Conservation (phyloP, 2,888 invertebrate genomes). For the Galerucella pusilla region DNA sequence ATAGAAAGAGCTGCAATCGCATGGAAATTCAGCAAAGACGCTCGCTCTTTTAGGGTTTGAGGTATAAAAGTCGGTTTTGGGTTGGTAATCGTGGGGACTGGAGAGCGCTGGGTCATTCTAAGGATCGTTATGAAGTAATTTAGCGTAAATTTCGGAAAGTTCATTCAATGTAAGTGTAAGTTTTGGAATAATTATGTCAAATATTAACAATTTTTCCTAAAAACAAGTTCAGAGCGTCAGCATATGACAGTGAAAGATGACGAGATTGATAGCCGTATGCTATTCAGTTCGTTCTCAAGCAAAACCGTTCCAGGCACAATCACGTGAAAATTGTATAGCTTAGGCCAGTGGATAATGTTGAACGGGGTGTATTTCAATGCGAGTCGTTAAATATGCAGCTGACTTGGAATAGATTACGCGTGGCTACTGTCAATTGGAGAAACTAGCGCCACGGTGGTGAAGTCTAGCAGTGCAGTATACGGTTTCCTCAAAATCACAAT, state of each 20-base stretch:
- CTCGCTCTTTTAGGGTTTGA: neutral
- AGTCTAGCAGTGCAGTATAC: too few relatives aligned
- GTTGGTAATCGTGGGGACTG: neutral
- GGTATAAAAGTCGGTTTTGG: slow-evolving; percentile 10
- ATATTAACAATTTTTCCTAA: neutral
- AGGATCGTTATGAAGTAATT: neutral
- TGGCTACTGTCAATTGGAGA: too few relatives aligned
- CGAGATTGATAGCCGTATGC: too few relatives aligned
- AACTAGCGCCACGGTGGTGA: too few relatives aligned
- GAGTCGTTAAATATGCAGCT: too few relatives aligned
- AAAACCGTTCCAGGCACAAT: too few relatives aligned
- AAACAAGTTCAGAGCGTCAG: neutral
- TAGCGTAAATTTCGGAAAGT: neutral
- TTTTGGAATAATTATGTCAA: neutral
- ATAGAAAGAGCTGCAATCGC: slow-evolving; percentile 44
- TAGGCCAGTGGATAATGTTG: too few relatives aligned
- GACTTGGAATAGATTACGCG: too few relatives aligned
- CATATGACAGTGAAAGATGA: neutral
- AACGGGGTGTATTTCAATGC: too few relatives aligned
- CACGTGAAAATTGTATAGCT: too few relatives aligned
- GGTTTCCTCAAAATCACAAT: too few relatives aligned
- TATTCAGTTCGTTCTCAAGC: too few relatives aligned
- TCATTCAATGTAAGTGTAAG: neutral
- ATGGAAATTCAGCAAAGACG: slow-evolving; percentile 52
- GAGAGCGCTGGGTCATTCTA: slow-evolving; percentile 12